A percentile compares a stretch with the other conserved stretches of the same genome.
Conservation (phyloP, 1,140 invertebrate genomes). For the Achroia grisella region DNA sequence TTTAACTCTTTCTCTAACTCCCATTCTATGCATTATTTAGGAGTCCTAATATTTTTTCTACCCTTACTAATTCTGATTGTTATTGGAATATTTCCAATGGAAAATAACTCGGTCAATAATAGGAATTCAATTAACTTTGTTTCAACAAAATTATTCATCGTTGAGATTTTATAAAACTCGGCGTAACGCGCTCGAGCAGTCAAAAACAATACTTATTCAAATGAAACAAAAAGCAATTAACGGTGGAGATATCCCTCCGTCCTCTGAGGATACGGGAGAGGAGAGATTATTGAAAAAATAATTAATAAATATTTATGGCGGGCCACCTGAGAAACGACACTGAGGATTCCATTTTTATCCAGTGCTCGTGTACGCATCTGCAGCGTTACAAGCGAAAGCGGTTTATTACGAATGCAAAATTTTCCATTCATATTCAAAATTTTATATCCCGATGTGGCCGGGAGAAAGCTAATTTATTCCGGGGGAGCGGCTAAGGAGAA, state of each 20-base stretch:
- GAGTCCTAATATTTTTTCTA: too few species aligned
- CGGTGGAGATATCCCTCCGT: constrained; percentile 66
- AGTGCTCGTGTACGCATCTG: constrained; percentile 61
- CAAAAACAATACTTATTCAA: constrained; percentile 73
- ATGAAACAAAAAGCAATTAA: constrained; percentile 73
- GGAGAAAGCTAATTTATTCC: constrained; percentile 79
- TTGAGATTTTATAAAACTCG: constrained; percentile 56
- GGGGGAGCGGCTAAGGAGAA: constrained; percentile 61
- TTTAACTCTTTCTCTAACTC: too few species aligned
- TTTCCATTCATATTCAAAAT: constrained; percentile 91
- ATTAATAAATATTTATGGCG: constrained; percentile 74
- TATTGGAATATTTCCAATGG: constrained; percentile 1
- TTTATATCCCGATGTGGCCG: constrained; percentile 83
- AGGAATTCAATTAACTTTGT: constrained; percentile 45
- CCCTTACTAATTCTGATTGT: background rate
- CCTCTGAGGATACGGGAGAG: constrained; percentile 58
- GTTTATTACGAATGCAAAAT: constrained; percentile 89
- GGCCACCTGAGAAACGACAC: constrained; percentile 64
- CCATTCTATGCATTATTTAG: too few species aligned
- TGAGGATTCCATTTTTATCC: constrained; percentile 59
- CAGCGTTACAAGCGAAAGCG: constrained; percentile 51
- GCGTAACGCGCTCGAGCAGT: constrained; percentile 59
- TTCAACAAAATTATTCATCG: constrained; percentile 61
- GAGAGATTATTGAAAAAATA: constrained; percentile 74
- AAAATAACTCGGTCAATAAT: constrained; percentile 20